Evolutionary conservation across 2,113 vertebrate species (phyloP).

Genomic region (Malurus elegans): DNA sequence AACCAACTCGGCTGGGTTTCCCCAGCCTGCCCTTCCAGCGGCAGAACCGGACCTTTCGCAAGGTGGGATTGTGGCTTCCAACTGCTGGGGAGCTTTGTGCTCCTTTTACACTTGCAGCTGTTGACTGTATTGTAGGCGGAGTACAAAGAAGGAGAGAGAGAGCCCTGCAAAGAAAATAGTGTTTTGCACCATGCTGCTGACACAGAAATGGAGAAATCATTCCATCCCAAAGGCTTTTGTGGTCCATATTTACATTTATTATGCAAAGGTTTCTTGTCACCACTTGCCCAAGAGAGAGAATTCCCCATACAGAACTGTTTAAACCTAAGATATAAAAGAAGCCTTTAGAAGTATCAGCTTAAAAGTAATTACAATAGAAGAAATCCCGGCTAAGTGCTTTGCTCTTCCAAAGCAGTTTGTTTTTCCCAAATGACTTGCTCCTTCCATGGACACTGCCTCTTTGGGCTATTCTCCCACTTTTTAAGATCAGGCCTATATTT

Average conservation of each 20-base stretch:
- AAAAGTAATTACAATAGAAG: not conserved
- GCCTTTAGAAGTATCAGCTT: not conserved
- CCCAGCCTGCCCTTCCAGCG: conserved; percentile 82
- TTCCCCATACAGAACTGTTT: not conserved
- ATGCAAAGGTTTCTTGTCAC: not conserved
- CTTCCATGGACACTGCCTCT: not conserved
- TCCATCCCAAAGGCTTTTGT: not conserved
- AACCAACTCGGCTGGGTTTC: conserved; percentile 82
- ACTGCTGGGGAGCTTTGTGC: not conserved
- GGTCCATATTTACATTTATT: not conserved
- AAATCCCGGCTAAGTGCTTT: not conserved
- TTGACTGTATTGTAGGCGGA: not conserved
- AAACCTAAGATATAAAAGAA: not conserved
- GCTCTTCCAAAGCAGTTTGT: not conserved
- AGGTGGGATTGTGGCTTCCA: conserved; percentile 65
- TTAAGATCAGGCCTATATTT: not conserved
- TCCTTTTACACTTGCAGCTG: not conserved
- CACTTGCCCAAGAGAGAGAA: not conserved
- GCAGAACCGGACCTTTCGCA: conserved; percentile 81
- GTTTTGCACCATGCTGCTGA: not conserved
- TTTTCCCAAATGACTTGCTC: not conserved
- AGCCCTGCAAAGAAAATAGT: not conserved
- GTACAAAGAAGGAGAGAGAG: not conserved
- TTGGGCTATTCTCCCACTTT: not conserved
- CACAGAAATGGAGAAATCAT: not conserved